Evolutionary conservation across 92 coral and sea anemone genomes (phyloP), one percentile per base, ranked within the genome.

Genomic region (Plumapathes pennacea): DNA sequence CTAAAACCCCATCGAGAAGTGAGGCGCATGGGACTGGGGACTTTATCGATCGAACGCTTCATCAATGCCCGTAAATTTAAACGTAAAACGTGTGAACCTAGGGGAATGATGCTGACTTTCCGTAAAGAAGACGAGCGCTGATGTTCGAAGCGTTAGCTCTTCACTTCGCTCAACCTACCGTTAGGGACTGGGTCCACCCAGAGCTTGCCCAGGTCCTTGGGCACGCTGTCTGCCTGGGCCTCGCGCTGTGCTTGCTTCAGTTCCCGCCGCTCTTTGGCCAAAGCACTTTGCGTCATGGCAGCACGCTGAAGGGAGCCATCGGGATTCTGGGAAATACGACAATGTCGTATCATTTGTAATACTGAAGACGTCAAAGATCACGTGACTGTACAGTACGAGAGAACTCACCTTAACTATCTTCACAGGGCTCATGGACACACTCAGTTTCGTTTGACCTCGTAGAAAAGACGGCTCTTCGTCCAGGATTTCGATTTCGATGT

Each of bases 301-400:
- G 97, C 97, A 14, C 97, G 76, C 72, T 91, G 97, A 18, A 91
- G 74, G n/a, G 97, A 91, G 34, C 97, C 97, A 24, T 91, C 97
- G 13, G 97, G 97, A 75, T 91, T 91, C 97, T 91, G 34, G 23
- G 18, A 0, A 24, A 27, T 67, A 33, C 6, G 21, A 46, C 1
- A 60, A 43, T n/a, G n/a, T n/a, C n/a, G n/a, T n/a, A n/a, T n/a
- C n/a, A n/a, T n/a, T n/a, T n/a, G n/a, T n/a, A n/a, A n/a, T n/a
- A n/a, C n/a, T n/a, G n/a, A n/a, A n/a, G n/a, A n/a, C n/a, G n/a
- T n/a, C 41, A 36, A 36, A 36, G n/a, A 36, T 36, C 10, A n/a
- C 41, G 10, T 10, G 10, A 9, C 25, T 9, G 5, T 44, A 26
- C 3, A 32, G 38, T 13, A 20, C 20, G 8, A 4, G 20, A 1